Evolutionary conservation across 2,113 vertebrate genomes (phyloP), one percentile per base, ranked within the genome.

Genomic region (Podocnemis expansa): DNA sequence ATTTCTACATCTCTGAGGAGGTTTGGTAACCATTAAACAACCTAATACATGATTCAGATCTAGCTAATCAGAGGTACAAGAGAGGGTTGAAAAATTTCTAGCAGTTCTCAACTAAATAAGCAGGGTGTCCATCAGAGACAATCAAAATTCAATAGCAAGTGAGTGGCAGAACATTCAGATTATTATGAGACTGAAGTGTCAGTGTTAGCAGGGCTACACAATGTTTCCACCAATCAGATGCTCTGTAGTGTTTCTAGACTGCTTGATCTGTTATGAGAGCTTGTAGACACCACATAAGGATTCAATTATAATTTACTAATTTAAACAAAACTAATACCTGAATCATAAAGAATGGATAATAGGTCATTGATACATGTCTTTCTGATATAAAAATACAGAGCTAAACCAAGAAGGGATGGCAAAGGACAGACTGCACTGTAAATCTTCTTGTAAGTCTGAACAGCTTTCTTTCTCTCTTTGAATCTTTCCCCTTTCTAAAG

Each of bases 11-110:
- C 85, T 78, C 29, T 8, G 6, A 41, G 91, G 94, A 89, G 11
- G 34, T 58, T 94, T 95, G 87, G 76, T 93, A 76, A 94, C 22
- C 22, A 0, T 96, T 67, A 49, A 81, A 22, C 13, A 91, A 60
- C 41, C 52, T 43, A 95, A 85, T 55, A 76, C 17, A 88, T 85
- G 79, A 95, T 93, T 90, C 70, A 96, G 85, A 10, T 47, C 60
- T 56, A 93, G 92, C 81, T 92, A 87, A 43, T 45, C 92, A 92
- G 86, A 95, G 87, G 91, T 90, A 91, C 89, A 93, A 76, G 34
- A 78, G 80, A 60, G 95, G 85, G 86, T 96, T 94, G 89, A 82
- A 95, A n/a, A 96, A 91, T 95, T 85, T 96, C 84, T 88, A 91
- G 89, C 80, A 90, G 86, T 78, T 96, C 91, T 89, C 92, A 86